Evolutionary conservation across 2,888 invertebrate genomes (phyloP), one percentile per base, ranked within the genome.

Genomic region (Eupithecia vulgata): DNA sequence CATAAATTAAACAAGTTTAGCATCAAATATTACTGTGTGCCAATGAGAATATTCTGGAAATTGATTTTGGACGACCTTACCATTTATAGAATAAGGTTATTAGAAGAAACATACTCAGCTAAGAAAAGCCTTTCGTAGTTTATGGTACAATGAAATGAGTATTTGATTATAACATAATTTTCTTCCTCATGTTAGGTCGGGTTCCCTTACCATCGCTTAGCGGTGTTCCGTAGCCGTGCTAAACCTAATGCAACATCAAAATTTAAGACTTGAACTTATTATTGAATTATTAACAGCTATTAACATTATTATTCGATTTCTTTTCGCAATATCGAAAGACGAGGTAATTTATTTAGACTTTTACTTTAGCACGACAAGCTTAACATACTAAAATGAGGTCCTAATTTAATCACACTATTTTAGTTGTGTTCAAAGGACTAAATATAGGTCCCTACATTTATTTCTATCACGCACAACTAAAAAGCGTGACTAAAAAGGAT

Each of bases 1-100:
- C 57, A 57, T 57, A 57, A 57, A 57, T 57, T 57, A 57, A 57
- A 25, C 57, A 13, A 57, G 57, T 57, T 57, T 5, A 21, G 57
- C 21, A 57, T 25, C 5, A 57, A 13, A 13, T 57, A 25, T 57
- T 10, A 21, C n/a, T 52, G 25, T 25, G 25, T 25, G 57, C 13
- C 57, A 25, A 25, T 25, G 5, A 25, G 57, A 57, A 12, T 12
- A 5, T 13, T 21, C 57, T 57, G 25, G 25, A 57, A 25, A n/a
- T 17, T 52, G 21, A 52, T 52, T 52, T 57, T 57, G 57, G 25
- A 57, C 12, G 12, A 25, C 1, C 1, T 48, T n/a, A n/a, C n/a
- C n/a, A n/a, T n/a, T 48, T 25, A 25, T 57, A 12, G 8, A 12
- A 12, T 52, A 52, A 52, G 25, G 21, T 57, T 57, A 13, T 57